Evolutionary conservation across 2,113 vertebrate genomes (phyloP).

Genomic region (Copsychus sechellarum): DNA sequence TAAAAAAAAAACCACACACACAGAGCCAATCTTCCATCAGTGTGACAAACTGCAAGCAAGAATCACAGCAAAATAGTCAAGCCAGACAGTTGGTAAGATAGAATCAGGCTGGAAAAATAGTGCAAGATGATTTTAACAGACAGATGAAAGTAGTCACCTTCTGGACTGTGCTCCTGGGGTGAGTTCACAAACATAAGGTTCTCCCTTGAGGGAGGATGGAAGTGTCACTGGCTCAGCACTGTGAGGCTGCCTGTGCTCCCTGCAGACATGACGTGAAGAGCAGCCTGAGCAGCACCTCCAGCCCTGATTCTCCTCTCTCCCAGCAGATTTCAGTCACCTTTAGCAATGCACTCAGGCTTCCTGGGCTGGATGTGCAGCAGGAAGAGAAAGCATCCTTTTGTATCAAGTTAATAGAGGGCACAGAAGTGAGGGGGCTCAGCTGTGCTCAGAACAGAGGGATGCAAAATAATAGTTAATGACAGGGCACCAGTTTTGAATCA

Average conservation of each 20-base stretch:
- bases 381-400: background rate
- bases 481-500: background rate
- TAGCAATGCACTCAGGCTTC: background rate
- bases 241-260: background rate
- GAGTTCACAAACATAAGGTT: background rate
- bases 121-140: background rate
- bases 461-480: background rate
- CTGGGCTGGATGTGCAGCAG: background rate
- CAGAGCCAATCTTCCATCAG: background rate
- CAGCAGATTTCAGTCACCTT: background rate
- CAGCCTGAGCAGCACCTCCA: background rate
- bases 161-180: background rate
- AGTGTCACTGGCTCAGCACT: background rate
- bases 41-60: conserved; percentile 13
- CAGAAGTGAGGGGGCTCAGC: background rate
- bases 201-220: background rate
- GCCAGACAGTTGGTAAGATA: conserved; percentile 28
- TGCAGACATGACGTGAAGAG: background rate
- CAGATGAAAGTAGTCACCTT: conserved; percentile 8
- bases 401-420: background rate
- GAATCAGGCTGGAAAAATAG: conserved; percentile 8
- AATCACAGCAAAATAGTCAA: conserved; percentile 9
- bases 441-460: background rate
- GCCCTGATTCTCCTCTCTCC: background rate
- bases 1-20: background rate